Conservation (phyloP, 23 tunicate genomes). For the Diplosoma virens region DNA sequence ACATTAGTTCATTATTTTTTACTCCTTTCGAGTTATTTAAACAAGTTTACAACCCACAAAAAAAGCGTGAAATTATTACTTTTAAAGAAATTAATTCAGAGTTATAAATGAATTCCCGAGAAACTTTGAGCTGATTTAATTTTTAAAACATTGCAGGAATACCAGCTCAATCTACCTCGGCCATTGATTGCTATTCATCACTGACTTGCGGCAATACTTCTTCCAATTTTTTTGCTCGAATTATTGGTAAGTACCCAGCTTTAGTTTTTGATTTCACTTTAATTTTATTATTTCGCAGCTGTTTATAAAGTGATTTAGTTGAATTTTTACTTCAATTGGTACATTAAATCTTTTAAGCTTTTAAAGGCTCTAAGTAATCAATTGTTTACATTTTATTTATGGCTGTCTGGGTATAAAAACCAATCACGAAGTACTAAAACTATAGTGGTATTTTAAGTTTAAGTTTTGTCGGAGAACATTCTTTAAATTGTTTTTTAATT, state of each 20-base stretch:
- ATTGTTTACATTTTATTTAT: too few species aligned
- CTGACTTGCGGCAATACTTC: slow-evolving; percentile 38
- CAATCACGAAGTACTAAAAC: too few species aligned
- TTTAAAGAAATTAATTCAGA: neutral
- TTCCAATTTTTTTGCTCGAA: slow-evolving; percentile 24
- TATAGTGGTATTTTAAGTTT: too few species aligned
- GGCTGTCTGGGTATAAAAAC: too few species aligned
- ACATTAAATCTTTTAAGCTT: too few species aligned
- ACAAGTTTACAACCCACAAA: neutral
- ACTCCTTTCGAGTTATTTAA: neutral
- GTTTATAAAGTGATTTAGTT: too few species aligned
- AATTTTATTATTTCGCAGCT: slow-evolving; percentile 15
- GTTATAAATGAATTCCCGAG: neutral
- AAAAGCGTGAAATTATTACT: neutral
- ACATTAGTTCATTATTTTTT: too few species aligned
- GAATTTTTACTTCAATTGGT: too few species aligned
- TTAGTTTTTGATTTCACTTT: neutral
- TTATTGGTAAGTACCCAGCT: slow-evolving; percentile 31
- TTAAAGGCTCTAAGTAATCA: too few species aligned
- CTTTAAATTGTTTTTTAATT: neutral
- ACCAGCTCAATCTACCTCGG: neutral
- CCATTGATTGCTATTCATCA: slow-evolving; percentile 9
- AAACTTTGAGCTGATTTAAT: neutral
- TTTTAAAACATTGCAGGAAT: too few species aligned
- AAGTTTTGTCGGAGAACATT: too few species aligned